Evolutionary conservation across 2,113 vertebrate species (phyloP).

Genomic region (Indicator indicator): DNA sequence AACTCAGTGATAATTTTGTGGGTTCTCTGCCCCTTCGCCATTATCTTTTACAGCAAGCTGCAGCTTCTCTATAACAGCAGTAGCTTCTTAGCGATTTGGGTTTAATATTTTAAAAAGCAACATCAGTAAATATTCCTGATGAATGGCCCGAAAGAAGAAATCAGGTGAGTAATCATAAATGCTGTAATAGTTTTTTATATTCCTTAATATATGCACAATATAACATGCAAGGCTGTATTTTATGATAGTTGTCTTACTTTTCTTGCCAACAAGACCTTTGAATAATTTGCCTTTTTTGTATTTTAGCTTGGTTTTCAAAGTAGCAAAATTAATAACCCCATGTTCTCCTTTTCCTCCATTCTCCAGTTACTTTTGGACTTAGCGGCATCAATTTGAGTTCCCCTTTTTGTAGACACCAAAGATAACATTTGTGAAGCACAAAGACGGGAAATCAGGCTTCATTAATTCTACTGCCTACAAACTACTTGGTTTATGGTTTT

Average conservation of each 20-base stretch:
- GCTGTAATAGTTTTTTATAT: neutral
- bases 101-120: neutral
- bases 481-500: neutral
- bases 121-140: neutral
- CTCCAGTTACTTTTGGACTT: neutral
- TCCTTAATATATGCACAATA: neutral
- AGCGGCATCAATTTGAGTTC: neutral
- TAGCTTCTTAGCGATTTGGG: neutral
- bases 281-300: slow-evolving; percentile 4
- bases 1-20: neutral
- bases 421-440: neutral
- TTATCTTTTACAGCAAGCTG: neutral
- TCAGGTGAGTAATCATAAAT: neutral
- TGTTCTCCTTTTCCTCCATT: neutral
- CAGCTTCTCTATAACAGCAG: neutral
- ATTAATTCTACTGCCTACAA: neutral
- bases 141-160: neutral
- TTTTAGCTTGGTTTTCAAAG: slow-evolving; percentile 9
- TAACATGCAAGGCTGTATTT: neutral
- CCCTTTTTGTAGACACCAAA: neutral
- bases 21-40: fast-evolving
- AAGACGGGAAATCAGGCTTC: neutral
- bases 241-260: neutral
- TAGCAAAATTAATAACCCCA: neutral
- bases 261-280: neutral